These are phyloP conservation scores for Etheostoma spectabile DNA, from an alignment of 2,113 vertebrate genomes.

Conservation along the genomic window DNA sequence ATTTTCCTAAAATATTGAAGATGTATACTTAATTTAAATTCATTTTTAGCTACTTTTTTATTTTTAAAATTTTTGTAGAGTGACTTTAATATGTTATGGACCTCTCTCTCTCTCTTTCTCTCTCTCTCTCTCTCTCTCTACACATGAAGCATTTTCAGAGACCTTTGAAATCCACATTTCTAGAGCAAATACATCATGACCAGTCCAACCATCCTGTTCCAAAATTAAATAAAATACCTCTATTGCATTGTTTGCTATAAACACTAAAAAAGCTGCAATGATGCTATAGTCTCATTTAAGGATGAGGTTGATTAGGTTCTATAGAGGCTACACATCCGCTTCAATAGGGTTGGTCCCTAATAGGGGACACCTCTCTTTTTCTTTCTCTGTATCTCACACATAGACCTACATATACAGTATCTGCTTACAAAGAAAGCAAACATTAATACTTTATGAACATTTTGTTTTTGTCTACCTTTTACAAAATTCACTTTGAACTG, in stretches of 20 bases:
- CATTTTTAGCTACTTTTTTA: constrained; percentile 7
- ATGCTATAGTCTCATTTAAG: background rate
- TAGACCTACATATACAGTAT: no score
- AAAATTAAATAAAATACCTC: constrained; percentile 1
- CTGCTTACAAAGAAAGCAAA: background rate
- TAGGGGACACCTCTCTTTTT: background rate
- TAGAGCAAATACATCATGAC: constrained; percentile 2
- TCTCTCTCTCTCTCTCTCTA: no score
- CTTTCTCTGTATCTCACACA: background rate
- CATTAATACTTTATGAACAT: background rate
- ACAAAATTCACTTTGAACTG: background rate
- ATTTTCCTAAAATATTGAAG: background rate
- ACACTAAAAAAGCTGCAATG: background rate
- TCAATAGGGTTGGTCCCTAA: background rate
- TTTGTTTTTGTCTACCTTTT: background rate
- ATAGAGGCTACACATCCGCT: background rate
- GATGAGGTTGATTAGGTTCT: background rate
- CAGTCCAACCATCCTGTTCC: background rate
- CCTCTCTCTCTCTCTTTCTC: background rate
- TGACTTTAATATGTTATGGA: constrained; percentile 30
- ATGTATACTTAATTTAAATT: background rate
- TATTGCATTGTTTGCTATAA: background rate
- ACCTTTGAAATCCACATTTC: constrained; percentile 19
- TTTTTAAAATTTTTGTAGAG: background rate
- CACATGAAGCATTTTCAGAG: constrained; percentile 22